phyloP scores from a whole-genome alignment of 2,888 invertebrate genomes.

The Camptogramma bilineatum region DNA sequence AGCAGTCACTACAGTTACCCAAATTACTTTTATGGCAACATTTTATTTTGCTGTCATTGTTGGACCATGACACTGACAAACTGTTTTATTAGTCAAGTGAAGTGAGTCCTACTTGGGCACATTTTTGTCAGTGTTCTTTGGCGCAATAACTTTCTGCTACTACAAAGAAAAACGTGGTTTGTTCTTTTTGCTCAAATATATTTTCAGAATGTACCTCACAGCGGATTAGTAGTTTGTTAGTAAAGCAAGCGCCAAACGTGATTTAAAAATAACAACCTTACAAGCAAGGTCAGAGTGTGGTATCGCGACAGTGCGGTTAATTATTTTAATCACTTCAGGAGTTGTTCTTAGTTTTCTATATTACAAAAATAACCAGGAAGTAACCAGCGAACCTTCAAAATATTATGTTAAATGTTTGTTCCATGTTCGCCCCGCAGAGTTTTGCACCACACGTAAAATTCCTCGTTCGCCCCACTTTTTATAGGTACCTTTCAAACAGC shows the following conservation, averaged over 20 bases:
- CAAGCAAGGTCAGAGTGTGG: slow-evolving; percentile 17
- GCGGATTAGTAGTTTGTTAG: neutral
- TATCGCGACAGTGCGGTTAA: neutral
- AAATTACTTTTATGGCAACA: slow-evolving; percentile 59
- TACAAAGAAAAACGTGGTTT: no score
- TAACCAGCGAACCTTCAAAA: neutral
- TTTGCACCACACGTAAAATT: no score
- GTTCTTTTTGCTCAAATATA: neutral
- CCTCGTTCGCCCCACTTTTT: no score
- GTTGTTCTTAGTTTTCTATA: neutral
- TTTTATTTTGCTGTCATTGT: slow-evolving; percentile 55
- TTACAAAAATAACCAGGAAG: neutral
- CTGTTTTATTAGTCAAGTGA: slow-evolving; percentile 53
- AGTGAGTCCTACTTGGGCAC: slow-evolving; percentile 42
- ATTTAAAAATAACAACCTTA: slow-evolving; percentile 15
- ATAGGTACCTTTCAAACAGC: no score
- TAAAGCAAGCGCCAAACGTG: slow-evolving; percentile 10
- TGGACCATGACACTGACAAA: slow-evolving; percentile 50
- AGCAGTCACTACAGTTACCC: slow-evolving; percentile 57
- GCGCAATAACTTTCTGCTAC: slow-evolving; percentile 34
- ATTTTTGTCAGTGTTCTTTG: slow-evolving; percentile 38
- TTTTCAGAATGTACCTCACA: no score
- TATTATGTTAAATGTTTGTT: neutral
- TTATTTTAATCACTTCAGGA: slow-evolving; percentile 5
- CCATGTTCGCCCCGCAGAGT: no score